Evolutionary conservation across 2,888 invertebrate genomes (phyloP).

Genomic region (Meandrusa payeni): DNA sequence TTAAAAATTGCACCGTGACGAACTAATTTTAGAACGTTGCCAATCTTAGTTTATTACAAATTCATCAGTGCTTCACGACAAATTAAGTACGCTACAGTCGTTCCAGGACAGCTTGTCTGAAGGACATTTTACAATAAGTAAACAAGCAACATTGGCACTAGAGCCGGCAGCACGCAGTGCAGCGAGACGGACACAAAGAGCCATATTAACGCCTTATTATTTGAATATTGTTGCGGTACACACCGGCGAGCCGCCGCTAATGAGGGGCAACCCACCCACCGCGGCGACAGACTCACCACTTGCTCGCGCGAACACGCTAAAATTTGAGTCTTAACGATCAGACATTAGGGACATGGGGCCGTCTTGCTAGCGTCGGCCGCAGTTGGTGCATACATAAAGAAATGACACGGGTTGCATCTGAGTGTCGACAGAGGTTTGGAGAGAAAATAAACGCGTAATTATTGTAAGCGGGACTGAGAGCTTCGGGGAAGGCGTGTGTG

Average conservation of each 20-base stretch:
- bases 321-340: constrained; percentile 36
- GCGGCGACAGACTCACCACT: constrained; percentile 34
- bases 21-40: no score
- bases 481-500: constrained; percentile 56
- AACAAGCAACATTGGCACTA: no score
- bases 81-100: no score
- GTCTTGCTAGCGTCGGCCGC: constrained; percentile 25
- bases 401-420: constrained; percentile 70
- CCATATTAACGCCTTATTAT: constrained; percentile 72
- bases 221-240: constrained; percentile 74
- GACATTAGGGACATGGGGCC: constrained; percentile 20
- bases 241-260: constrained; percentile 48
- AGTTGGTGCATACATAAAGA: constrained; percentile 48
- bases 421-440: constrained; percentile 64
- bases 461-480: constrained; percentile 57
- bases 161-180: no score
- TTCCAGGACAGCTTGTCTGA: no score
- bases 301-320: constrained; percentile 23
- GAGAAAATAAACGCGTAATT: constrained; percentile 74
- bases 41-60: no score
- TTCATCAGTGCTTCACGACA: no score
- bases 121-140: no score
- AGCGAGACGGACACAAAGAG: constrained; percentile 46
- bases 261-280: no score
- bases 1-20: no score